A percentile compares a stretch with the other conserved stretches of the same genome.
These are phyloP conservation scores for Atopsyche davidsoni DNA, from an alignment of 1,140 invertebrate genomes.

Conservation along the genomic window DNA sequence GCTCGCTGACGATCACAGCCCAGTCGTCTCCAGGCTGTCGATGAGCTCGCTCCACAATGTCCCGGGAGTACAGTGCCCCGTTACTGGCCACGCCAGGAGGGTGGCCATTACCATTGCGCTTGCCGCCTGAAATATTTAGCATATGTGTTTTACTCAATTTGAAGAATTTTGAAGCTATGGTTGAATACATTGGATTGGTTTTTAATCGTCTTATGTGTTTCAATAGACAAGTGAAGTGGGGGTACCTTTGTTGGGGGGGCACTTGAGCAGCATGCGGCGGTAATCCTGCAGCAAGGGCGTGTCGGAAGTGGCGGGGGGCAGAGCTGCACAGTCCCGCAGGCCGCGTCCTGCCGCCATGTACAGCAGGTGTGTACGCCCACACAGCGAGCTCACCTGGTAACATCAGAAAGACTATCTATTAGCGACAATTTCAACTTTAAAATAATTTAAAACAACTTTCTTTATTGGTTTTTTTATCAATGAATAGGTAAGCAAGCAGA, in stretches of 20 bases:
- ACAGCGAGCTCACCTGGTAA: slow-evolving; percentile 38
- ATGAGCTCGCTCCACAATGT: slow-evolving; percentile 49
- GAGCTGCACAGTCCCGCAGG: slow-evolving; percentile 71
- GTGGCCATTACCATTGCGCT: slow-evolving; percentile 24
- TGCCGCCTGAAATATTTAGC: slow-evolving; percentile 15
- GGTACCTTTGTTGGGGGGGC: slow-evolving; percentile 35
- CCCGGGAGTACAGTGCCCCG: slow-evolving; percentile 41
- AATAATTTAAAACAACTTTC: too few relatives aligned
- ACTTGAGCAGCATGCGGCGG: slow-evolving; percentile 61
- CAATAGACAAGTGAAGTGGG: neutral
- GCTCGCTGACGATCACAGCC: slow-evolving; percentile 57
- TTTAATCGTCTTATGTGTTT: too few relatives aligned
- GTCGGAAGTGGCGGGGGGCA: slow-evolving; percentile 57
- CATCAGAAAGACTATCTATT: too few relatives aligned
- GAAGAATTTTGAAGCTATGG: too few relatives aligned
- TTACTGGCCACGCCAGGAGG: slow-evolving; percentile 6
- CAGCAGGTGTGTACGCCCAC: slow-evolving; percentile 65
- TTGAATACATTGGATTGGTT: too few relatives aligned
- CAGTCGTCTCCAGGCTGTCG: slow-evolving; percentile 58
- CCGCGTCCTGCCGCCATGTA: slow-evolving; percentile 70
- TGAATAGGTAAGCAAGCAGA: neutral
- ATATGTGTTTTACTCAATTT: neutral
- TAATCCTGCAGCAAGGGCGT: slow-evolving; percentile 78
- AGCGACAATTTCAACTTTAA: too few relatives aligned
- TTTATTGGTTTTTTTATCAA: too few relatives aligned